Conservation (phyloP, 2,888 invertebrate genomes). For the Ashinkailepas kermadecensis region DNA sequence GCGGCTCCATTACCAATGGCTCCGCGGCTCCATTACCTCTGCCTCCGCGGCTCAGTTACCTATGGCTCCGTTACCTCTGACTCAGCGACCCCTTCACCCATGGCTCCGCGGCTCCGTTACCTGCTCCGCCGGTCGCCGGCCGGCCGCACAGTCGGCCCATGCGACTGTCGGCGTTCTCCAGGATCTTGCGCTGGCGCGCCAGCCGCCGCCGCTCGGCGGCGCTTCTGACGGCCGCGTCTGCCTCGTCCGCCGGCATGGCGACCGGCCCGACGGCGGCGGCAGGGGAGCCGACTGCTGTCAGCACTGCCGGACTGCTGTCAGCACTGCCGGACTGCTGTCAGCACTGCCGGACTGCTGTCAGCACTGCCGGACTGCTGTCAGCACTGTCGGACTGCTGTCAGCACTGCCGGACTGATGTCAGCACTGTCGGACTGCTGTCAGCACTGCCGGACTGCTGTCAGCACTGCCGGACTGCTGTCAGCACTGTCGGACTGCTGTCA, state of each 20-base stretch:
- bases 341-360: no score
- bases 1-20: neutral
- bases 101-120: no score
- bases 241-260: neutral
- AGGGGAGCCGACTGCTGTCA: neutral
- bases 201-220: neutral
- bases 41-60: neutral
- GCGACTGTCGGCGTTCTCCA: neutral
- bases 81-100: no score
- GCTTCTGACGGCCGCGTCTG: neutral
- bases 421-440: no score
- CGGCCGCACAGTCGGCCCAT: neutral
- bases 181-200: neutral
- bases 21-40: neutral
- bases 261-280: no score
- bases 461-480: no score
- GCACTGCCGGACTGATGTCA: no score
- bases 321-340: neutral
- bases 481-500: no score
- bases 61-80: no score
- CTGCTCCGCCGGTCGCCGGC: neutral
- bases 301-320: neutral
- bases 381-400: no score
- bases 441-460: no score
- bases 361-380: no score